Base-by-base conservation (phyloP, 1,140 invertebrate genomes). In the Aphis craccivora region DNA sequence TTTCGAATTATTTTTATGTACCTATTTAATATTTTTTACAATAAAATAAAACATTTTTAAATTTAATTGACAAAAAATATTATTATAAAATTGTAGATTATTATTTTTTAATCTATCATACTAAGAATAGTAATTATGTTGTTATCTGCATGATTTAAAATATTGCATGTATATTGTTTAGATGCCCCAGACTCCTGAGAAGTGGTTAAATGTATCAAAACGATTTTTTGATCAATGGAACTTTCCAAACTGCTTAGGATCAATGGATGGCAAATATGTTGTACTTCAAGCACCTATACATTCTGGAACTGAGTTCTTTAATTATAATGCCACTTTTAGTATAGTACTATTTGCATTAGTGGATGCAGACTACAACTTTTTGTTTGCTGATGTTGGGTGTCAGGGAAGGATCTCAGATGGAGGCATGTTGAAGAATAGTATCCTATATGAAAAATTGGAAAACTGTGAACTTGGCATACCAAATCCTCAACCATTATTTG, bases 261-360 rank as follows among this genome's bases (percentile, higher is more conserved):
- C 95, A 22, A 94, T 96, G 9, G 95, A 96, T 94, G 95, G 95
- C 11, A 95, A 95, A 87, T 95, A 96, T 91, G 93, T 96, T 40
- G 43, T 94, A 20, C 95, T 95, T 87, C 93, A 94, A 93, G 92
- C 86, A 23, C 94, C 96, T 95, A 30, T 45, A 67, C 95, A 95
- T 88, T 94, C 94, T 90, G 94, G 93, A 37, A 86, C n/a, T 30
- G 93, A 94, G 55, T 94, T 91, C 87, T 94, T 94, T 67, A 94
- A 94, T 90, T 94, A 94, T 84, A 94, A 94, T 55, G 37, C 25
- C 55, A 90, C 90, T 48, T 94, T 94, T 91, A 94, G 94, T 94
- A 67, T 94, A 48, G 94, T 94, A 23, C 88, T 94, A 88, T 48
- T 94, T n/a, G 94, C 84, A 48, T 35, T 94, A 40, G 94, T 94